Evolutionary conservation across 1,140 invertebrate species (phyloP).

Genomic region (Polypedilum vanderplanki): DNA sequence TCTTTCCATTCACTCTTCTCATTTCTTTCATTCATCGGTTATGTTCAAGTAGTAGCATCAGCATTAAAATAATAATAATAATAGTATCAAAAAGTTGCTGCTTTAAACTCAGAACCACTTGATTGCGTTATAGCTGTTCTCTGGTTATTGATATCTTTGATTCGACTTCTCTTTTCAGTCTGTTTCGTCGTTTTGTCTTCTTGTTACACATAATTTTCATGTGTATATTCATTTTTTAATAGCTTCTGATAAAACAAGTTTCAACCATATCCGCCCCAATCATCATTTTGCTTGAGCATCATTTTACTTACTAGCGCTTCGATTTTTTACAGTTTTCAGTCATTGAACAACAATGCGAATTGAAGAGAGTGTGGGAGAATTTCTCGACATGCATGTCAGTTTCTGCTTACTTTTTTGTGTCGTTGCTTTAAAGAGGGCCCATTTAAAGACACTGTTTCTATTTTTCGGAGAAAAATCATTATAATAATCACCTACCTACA

Average conservation of each 20-base stretch:
- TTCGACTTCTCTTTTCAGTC: conserved; percentile 19
- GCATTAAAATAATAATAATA: neutral
- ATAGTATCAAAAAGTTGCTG: neutral
- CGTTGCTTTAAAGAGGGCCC: neutral
- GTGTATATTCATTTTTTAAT: conserved; percentile 22
- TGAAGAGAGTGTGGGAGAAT: conserved; percentile 16
- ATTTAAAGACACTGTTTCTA: no score
- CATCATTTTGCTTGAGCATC: conserved; percentile 4
- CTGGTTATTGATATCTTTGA: conserved; percentile 21
- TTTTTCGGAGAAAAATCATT: no score
- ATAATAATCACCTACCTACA: neutral
- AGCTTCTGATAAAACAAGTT: conserved; percentile 23
- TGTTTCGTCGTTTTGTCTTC: neutral
- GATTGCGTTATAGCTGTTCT: conserved; percentile 27
- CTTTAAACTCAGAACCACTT: conserved; percentile 1
- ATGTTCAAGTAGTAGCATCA: neutral
- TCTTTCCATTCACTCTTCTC: neutral
- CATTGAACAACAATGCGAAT: conserved; percentile 7
- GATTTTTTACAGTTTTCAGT: conserved; percentile 5
- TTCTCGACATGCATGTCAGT: neutral
- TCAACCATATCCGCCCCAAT: conserved; percentile 11
- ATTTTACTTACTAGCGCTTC: neutral
- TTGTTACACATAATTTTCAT: conserved; percentile 23
- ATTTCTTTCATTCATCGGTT: neutral
- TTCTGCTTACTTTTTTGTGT: neutral